A percentile compares a stretch with the other conserved stretches of the same genome.
Conservation (phyloP, 2,888 invertebrate species). For the Galerucella pusilla region DNA sequence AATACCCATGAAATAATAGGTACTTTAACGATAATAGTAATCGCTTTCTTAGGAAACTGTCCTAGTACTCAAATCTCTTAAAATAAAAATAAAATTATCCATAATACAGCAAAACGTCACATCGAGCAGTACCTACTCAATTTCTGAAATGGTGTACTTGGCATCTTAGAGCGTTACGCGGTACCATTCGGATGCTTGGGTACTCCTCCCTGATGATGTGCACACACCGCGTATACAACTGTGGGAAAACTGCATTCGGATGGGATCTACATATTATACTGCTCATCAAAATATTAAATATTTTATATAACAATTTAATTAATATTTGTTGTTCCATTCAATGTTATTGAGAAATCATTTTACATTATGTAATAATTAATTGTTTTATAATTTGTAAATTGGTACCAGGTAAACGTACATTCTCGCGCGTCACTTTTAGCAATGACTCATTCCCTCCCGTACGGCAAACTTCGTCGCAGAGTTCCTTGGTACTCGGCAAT, state of each 20-base stretch:
- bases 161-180: not conserved
- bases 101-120: slow-evolving; percentile 9
- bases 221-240: slow-evolving; percentile 22
- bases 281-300: not conserved
- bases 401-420: too few species aligned
- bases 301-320: too few species aligned
- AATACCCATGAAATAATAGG: too few species aligned
- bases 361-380: too few species aligned
- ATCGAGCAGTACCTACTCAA: slow-evolving; percentile 5
- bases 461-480: too few species aligned
- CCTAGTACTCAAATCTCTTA: not conserved
- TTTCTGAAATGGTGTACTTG: slow-evolving; percentile 23
- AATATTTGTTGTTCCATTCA: too few species aligned
- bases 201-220: slow-evolving; percentile 27
- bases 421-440: too few species aligned
- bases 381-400: too few species aligned
- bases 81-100: not conserved
- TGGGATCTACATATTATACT: slow-evolving; percentile 17
- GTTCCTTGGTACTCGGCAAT: too few species aligned
- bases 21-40: too few species aligned
- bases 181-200: slow-evolving; percentile 13
- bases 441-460: too few species aligned
- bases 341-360: too few species aligned
- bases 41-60: not conserved
- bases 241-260: slow-evolving; percentile 22